phyloP scores from a whole-genome alignment of 1,140 invertebrate genomes.

The Venturia canescens region DNA sequence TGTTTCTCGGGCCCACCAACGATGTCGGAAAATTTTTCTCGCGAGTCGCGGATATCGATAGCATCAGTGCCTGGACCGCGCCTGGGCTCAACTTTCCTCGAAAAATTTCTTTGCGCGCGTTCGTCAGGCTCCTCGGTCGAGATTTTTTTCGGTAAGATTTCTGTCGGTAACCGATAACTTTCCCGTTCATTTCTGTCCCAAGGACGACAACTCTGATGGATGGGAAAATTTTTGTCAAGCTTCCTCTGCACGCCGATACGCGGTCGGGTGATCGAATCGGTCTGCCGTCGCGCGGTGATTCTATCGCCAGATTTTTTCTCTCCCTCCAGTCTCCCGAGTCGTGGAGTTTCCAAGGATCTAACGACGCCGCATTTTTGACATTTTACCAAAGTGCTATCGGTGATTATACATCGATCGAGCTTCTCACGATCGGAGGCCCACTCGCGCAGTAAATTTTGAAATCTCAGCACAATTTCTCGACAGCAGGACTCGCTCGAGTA shows the following conservation, averaged over 20 bases:
- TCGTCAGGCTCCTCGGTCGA: neutral
- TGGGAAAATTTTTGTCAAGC: neutral
- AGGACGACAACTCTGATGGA: neutral
- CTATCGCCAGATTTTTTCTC: neutral
- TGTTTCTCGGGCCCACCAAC: neutral
- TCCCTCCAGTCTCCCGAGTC: no score
- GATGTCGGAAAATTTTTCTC: neutral
- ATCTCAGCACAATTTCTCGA: conserved; percentile 39
- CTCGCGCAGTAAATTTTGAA: conserved; percentile 48
- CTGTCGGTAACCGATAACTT: neutral
- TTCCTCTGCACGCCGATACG: neutral
- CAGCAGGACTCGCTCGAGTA: conserved; percentile 22
- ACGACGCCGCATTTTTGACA: conserved; percentile 60
- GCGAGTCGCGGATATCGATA: neutral
- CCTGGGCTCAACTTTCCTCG: neutral
- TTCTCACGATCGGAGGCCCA: conserved; percentile 26
- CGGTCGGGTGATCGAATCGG: neutral
- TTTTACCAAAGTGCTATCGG: conserved; percentile 50
- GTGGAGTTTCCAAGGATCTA: conserved; percentile 17
- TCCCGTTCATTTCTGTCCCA: neutral
- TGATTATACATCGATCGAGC: conserved; percentile 46
- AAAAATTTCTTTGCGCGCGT: neutral
- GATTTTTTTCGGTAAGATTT: neutral
- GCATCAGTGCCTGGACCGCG: no score
- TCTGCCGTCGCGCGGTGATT: neutral